A percentile compares a stretch with the other conserved stretches of the same genome.
Conservation (phyloP, 2,113 vertebrate species). For the Melanocharis versteri region DNA sequence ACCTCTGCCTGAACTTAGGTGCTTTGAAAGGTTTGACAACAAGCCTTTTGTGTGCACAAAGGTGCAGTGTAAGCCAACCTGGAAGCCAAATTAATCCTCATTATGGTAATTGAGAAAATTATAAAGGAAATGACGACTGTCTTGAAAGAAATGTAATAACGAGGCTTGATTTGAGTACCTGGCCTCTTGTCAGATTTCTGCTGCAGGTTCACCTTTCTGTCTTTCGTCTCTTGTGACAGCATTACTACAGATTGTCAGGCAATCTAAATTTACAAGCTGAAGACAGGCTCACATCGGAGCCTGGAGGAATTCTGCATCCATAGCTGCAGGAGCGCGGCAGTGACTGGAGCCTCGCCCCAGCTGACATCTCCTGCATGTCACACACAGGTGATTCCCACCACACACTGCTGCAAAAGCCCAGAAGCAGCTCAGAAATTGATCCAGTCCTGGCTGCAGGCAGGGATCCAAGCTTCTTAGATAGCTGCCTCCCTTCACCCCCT, state of each 20-base stretch:
- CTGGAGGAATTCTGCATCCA: not conserved
- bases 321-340: fast-evolving
- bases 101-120: slow-evolving; percentile 48
- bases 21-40: slow-evolving; percentile 35
- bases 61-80: slow-evolving; percentile 24
- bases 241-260: not conserved
- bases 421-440: not conserved
- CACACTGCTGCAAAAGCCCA: not conserved
- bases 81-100: slow-evolving; percentile 58
- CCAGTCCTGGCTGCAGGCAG: not conserved
- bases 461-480: not conserved
- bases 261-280: slow-evolving; percentile 17
- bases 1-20: slow-evolving; percentile 50
- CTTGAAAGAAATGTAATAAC: slow-evolving; percentile 55
- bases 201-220: not conserved
- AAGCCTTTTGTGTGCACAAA: slow-evolving; percentile 18
- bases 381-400: not conserved
- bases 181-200: not conserved
- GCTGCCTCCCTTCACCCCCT: not conserved
- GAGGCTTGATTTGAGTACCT: not conserved
- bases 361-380: fast-evolving
- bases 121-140: slow-evolving; percentile 24
- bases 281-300: not conserved
- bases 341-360: not conserved
- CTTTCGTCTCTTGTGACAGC: not conserved